phyloP scores from a whole-genome alignment of 2,888 invertebrate species.

The Mellilla xanthometata region DNA sequence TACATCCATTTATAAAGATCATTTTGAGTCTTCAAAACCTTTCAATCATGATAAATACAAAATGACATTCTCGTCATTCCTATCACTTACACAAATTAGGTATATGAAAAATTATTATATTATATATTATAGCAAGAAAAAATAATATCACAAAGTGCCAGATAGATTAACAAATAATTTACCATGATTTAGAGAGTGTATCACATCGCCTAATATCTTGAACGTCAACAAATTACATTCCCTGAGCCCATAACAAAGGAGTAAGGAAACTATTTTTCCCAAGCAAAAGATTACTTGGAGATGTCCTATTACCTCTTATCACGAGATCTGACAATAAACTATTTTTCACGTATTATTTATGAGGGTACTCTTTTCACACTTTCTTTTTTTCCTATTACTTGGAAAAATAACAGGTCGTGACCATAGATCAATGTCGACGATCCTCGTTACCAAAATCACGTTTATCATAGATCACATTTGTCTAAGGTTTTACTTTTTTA shows the following conservation, averaged over 20 bases:
- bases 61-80: no score
- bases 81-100: neutral
- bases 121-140: neutral
- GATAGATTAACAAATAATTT: constrained; percentile 3
- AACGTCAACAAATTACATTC: constrained; percentile 43
- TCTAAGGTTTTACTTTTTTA: constrained; percentile 69
- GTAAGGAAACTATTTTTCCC: constrained; percentile 67
- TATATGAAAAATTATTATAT: neutral
- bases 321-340: constrained; percentile 78
- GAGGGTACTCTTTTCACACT: constrained; percentile 59
- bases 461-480: constrained; percentile 80
- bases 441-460: constrained; percentile 79
- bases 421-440: constrained; percentile 63
- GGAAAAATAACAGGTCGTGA: constrained; percentile 68
- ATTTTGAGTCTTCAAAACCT: no score
- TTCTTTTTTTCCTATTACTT: constrained; percentile 59
- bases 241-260: constrained; percentile 58
- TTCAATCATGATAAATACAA: no score
- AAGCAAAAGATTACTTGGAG: constrained; percentile 54
- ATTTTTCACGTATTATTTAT: constrained; percentile 78
- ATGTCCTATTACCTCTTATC: constrained; percentile 71
- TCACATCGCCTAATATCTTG: constrained; percentile 19
- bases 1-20: no score
- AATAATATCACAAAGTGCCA: constrained; percentile 7
- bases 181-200: constrained; percentile 30